Evolutionary conservation across 2,113 vertebrate species (phyloP), one percentile per base, ranked within the genome.

Genomic region (Podarcis raffonei): DNA sequence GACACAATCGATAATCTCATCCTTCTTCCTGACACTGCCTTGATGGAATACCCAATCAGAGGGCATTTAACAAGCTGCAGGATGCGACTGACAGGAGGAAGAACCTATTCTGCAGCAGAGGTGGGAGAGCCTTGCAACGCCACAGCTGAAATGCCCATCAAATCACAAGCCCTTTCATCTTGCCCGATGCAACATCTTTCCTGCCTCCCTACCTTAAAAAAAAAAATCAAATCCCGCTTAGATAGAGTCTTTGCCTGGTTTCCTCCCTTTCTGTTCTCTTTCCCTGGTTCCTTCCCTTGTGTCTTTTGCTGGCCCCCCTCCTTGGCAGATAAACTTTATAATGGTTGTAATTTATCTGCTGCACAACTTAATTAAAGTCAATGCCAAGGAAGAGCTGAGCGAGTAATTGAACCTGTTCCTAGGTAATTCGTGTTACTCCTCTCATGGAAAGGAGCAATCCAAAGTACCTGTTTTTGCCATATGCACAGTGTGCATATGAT

Each of bases 311-410:
- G 15, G 27, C 39, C 39, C 57, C 53, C 69, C 16, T 92, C 71
- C 82, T 74, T 84, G 42, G 66, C 82, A n/a, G 65, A 79, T 89
- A 30, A 89, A 86, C 76, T 65, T 87, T 86, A 82, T 83, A 89
- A 89, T 7, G 1, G 83, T 78, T 27, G 83, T 89, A 72, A 91
- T 92, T 93, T 89, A 90, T 94, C 91, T 93, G 83, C 87, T 90
- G 91, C 87, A 91, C 87, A 87, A 94, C 92, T 94, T 91, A 90
- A 94, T 93, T 95, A 92, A 82, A 92, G 81, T 71, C 92, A 72
- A 57, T 66, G 76, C 86, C 84, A 57, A 2, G 83, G 89, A 83
- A 0, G 0, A 95, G 78, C 37, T 0, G 27, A 91, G 72, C 0
- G 0, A 87, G 90, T 89, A 79, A 89, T 83, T 22, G 0, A 75